Conservation (phyloP, 1,140 invertebrate species). For the Sitodiplosis mosellana region DNA sequence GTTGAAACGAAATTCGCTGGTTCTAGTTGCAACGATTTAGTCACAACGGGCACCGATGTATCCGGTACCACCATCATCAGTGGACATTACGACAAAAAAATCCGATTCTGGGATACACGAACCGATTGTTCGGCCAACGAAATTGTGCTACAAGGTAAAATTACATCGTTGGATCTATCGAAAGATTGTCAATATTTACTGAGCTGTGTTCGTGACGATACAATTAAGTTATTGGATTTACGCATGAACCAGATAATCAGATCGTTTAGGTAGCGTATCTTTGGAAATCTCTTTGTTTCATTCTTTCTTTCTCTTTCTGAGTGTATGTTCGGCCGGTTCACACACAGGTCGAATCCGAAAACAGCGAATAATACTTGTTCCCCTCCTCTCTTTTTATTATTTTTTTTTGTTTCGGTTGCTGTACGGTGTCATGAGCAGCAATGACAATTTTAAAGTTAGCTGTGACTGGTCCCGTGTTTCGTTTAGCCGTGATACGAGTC, state of each 20-base stretch:
- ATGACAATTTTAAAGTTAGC: constrained; percentile 85
- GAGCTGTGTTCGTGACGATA: constrained; percentile 86
- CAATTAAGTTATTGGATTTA: constrained; percentile 82
- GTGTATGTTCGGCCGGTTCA: not conserved
- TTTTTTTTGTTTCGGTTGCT: not conserved
- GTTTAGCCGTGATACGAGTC: constrained; percentile 78
- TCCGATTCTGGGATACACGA: constrained; percentile 91
- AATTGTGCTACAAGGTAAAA: constrained; percentile 76
- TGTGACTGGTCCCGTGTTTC: constrained; percentile 84
- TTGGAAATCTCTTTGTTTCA: too few relatives aligned
- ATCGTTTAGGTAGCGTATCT: constrained; percentile 79
- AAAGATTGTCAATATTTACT: constrained; percentile 78
- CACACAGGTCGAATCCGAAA: not conserved
- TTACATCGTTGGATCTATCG: constrained; percentile 87
- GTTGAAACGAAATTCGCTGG: constrained; percentile 93
- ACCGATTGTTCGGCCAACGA: constrained; percentile 62
- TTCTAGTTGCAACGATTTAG: constrained; percentile 90
- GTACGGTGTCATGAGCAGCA: constrained; percentile 40
- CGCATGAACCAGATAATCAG: constrained; percentile 80
- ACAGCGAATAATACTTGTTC: not conserved
- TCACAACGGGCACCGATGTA: constrained; percentile 51
- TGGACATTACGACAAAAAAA: constrained; percentile 92
- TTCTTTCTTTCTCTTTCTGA: not conserved
- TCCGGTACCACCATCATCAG: constrained; percentile 86
- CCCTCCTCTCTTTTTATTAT: not conserved